Conservation (phyloP, 2,113 vertebrate genomes). For the Triplophysa tibetana region DNA sequence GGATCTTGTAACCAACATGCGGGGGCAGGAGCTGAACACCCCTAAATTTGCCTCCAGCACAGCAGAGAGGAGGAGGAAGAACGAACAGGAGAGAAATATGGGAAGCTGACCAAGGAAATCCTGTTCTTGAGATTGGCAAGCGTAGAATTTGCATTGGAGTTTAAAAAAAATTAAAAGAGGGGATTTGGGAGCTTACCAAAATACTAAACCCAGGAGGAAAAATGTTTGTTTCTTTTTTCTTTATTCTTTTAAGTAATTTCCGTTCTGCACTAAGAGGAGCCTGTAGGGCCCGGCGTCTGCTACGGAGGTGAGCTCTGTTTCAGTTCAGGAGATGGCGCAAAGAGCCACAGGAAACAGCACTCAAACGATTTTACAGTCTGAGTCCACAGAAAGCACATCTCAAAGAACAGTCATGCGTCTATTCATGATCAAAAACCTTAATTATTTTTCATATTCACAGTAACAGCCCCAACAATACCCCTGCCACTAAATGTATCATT, state of each 20-base stretch:
- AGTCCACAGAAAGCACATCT: conserved; percentile 61
- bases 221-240: conserved; percentile 37
- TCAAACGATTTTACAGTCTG: conserved; percentile 73
- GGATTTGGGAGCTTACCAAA: conserved; percentile 50
- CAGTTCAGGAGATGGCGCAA: conserved; percentile 49
- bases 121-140: conserved; percentile 80
- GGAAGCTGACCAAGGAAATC: conserved; percentile 81
- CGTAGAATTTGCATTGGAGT: conserved; percentile 79
- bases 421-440: conserved; percentile 74
- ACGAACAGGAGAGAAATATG: conserved; percentile 55
- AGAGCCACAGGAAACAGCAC: conserved; percentile 59
- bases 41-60: conserved; percentile 58
- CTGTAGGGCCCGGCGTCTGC: conserved; percentile 38
- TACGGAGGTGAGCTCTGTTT: conserved; percentile 59
- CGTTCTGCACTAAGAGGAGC: conserved; percentile 35
- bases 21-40: conserved; percentile 53
- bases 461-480: conserved; percentile 69
- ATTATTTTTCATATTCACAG: conserved; percentile 77
- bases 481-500: conserved; percentile 67
- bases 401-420: conserved; percentile 64
- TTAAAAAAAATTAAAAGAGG: conserved; percentile 70
- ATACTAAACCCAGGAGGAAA: conserved; percentile 45
- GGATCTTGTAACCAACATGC: conserved; percentile 39
- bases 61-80: conserved; percentile 32
- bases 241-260: conserved; percentile 41